Conservation (phyloP, 2,113 vertebrate species). For the Otocyon megalotis region DNA sequence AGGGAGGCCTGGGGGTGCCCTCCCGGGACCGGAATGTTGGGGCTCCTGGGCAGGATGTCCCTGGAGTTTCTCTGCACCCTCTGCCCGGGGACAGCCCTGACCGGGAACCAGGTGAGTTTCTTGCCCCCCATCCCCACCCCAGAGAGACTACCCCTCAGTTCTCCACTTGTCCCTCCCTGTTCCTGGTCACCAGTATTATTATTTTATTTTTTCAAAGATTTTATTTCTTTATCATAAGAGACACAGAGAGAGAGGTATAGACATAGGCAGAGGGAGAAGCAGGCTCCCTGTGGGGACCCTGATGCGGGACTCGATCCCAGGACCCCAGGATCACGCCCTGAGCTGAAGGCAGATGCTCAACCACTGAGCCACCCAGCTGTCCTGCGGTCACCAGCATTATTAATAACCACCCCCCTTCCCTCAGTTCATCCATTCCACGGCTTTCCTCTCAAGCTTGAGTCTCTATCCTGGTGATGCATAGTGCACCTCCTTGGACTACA, state of each 20-base stretch:
- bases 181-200: neutral
- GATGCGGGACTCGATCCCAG: too few species aligned
- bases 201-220: too few species aligned
- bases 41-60: slow-evolving; percentile 67
- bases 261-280: too few species aligned
- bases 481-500: neutral
- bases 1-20: slow-evolving; percentile 51
- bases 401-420: neutral
- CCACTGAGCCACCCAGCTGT: too few species aligned
- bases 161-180: neutral
- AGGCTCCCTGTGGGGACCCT: too few species aligned
- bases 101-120: slow-evolving; percentile 84
- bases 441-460: neutral
- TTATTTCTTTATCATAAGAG: too few species aligned
- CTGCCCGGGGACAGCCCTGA: slow-evolving; percentile 83
- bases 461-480: neutral
- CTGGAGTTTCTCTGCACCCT: slow-evolving; percentile 71
- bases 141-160: fast-evolving
- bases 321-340: too few species aligned
- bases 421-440: neutral
- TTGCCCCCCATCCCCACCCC: fast-evolving
- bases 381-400: too few species aligned
- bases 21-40: slow-evolving; percentile 54
- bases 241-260: too few species aligned
- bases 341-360: too few species aligned